Conservation (phyloP, 2,113 vertebrate species). For the Nestor notabilis region DNA sequence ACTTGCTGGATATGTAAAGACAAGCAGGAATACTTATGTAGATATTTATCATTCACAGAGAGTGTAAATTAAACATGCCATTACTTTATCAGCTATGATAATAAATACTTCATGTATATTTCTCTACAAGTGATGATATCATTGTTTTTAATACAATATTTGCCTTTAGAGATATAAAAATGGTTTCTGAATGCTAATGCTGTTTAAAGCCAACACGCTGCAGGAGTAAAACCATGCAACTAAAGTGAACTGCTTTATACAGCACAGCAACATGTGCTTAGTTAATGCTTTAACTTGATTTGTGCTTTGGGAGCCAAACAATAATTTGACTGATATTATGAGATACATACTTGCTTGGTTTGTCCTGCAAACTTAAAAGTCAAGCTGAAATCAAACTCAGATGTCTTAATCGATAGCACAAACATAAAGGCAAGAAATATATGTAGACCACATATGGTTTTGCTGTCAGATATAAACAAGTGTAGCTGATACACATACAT, state of each 20-base stretch:
- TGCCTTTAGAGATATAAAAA: conserved; percentile 17
- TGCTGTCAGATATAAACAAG: conserved; percentile 72
- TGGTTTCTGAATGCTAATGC: conserved; percentile 25
- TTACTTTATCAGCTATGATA: conserved; percentile 41
- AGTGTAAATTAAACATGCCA: conserved; percentile 44
- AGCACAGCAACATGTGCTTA: conserved; percentile 14
- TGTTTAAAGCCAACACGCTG: background rate
- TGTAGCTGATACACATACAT: conserved; percentile 47
- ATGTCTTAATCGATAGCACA: conserved; percentile 77
- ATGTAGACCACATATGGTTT: conserved; percentile 68
- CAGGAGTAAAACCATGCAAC: background rate
- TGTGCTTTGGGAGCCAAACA: conserved; percentile 58
- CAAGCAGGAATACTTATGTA: background rate
- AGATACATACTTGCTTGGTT: conserved; percentile 66
- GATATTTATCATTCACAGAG: conserved; percentile 46
- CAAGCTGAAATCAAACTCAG: conserved; percentile 77
- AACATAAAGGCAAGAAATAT: conserved; percentile 72
- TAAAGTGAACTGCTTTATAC: conserved; percentile 37
- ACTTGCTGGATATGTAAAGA: conserved; percentile 7
- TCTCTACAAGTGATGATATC: background rate
- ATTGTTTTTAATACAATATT: background rate
- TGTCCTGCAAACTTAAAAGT: conserved; percentile 74
- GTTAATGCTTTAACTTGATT: conserved; percentile 55
- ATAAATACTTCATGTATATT: conserved; percentile 44
- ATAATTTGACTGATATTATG: conserved; percentile 69